Evolutionary conservation across 1,140 invertebrate genomes (phyloP).

Genomic region (Triops longicaudatus): DNA sequence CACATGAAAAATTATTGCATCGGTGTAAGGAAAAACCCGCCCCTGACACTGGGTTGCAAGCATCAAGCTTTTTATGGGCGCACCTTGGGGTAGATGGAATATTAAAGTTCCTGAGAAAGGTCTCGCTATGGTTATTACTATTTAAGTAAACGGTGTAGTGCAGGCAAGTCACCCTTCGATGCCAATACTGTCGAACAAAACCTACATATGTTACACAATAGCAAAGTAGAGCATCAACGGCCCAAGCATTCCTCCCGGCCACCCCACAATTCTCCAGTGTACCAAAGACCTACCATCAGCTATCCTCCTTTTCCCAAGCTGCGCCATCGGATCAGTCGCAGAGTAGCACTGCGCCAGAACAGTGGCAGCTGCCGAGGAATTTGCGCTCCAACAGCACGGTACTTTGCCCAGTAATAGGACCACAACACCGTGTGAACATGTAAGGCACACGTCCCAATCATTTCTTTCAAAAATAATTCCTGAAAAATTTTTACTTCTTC

Average conservation of each 20-base stretch:
- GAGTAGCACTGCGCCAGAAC: neutral
- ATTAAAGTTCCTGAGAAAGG: neutral
- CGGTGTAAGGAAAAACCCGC: neutral
- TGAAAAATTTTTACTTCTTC: neutral
- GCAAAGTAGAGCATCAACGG: neutral
- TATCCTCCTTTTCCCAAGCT: neutral
- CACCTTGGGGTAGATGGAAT: neutral
- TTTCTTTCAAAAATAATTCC: neutral
- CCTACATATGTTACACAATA: neutral
- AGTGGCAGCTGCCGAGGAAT: slow-evolving; percentile 13
- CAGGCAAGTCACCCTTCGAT: neutral
- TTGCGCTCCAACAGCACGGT: neutral
- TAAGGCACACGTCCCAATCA: neutral
- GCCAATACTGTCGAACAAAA: slow-evolving; percentile 15
- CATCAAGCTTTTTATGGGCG: neutral
- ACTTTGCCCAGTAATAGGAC: neutral
- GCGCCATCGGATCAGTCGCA: slow-evolving; percentile 9
- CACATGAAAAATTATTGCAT: neutral
- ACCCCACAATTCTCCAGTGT: neutral
- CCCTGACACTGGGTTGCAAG: neutral
- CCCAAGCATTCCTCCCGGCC: neutral
- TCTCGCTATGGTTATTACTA: neutral
- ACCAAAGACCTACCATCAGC: neutral
- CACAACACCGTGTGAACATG: neutral
- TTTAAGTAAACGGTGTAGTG: neutral